Evolutionary conservation across 1,140 invertebrate genomes (phyloP), one percentile per base, ranked within the genome.

Genomic region (Penaeus japonicus): DNA sequence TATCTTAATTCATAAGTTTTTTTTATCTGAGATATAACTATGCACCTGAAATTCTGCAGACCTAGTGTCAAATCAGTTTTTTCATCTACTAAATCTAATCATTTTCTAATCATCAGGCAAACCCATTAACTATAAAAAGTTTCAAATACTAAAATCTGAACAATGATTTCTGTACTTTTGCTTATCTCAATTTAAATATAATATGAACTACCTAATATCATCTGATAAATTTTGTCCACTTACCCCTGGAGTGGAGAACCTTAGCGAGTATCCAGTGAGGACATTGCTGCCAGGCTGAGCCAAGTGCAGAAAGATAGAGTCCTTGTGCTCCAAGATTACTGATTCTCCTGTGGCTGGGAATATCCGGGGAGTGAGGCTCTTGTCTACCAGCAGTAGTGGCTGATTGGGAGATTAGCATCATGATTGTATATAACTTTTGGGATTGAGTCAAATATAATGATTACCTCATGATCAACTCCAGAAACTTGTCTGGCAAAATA

Each of bases 341-440:
- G 93, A 89, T 10, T 93, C 92, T 15, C 94, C 93, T 88, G 93
- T 93, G 85, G 94, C 92, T 1, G 96, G 96, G 92, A 95, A 95
- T 0, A 96, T 93, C 90, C 96, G 95, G 15, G 96, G 94, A 89
- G 94, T 93, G 89, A 96, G 94, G 5, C 95, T 92, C n/a, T 94
- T 93, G 91, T 97, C 96, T 10, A 98, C 91, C 77, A 98, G 92
- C 18, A 99, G 89, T 22, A 99, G 93, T 12, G 95, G 95, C 92
- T 96, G 86, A 7, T 30, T 30, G 35, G 35, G 35, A 27, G 20
- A 32, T 1, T 32, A 18, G 73, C 27, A 77, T 32, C 7, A 77
- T 5, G 18, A 17, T 32, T 18, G 18, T 77, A 27, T 17, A 77
- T 32, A 20, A 27, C 0, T n/a, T 39, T 62, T 17, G 24, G 53